Evolutionary conservation across 1,140 invertebrate genomes (phyloP).

Genomic region (Scaptodrosophila lebanonensis): DNA sequence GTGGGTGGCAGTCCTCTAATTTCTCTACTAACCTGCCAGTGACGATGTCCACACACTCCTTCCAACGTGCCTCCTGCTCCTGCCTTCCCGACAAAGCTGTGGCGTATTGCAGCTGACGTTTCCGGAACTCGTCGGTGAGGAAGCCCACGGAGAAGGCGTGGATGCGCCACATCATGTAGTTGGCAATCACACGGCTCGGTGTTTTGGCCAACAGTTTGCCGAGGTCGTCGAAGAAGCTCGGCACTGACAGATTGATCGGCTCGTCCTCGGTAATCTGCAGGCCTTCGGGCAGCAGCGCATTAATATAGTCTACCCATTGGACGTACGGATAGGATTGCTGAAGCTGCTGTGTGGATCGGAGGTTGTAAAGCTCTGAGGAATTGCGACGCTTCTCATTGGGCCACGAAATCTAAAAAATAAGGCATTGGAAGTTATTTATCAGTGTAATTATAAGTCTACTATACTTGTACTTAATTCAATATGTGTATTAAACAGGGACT

Average conservation of each 20-base stretch:
- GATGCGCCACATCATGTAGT: slow-evolving; percentile 91
- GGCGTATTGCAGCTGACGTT: slow-evolving; percentile 85
- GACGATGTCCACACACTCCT: slow-evolving; percentile 87
- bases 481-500: too few relatives aligned
- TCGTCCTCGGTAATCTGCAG: slow-evolving; percentile 83
- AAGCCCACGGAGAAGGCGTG: slow-evolving; percentile 86
- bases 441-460: too few relatives aligned
- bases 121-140: slow-evolving; percentile 84
- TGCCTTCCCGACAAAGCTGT: slow-evolving; percentile 86
- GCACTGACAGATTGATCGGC: slow-evolving; percentile 88
- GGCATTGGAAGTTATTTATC: too few relatives aligned
- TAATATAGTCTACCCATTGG: slow-evolving; percentile 84
- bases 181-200: slow-evolving; percentile 80
- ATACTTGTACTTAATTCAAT: too few relatives aligned
- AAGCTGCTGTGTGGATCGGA: slow-evolving; percentile 88
- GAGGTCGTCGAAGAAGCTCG: slow-evolving; percentile 85
- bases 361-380: slow-evolving; percentile 93
- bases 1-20: neutral
- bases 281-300: slow-evolving; percentile 83
- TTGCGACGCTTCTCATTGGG: slow-evolving; percentile 94
- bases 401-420: slow-evolving; percentile 84
- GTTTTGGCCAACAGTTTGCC: slow-evolving; percentile 79
- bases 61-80: slow-evolving; percentile 88
- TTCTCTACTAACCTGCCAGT: slow-evolving; percentile 80
- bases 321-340: slow-evolving; percentile 83